Evolutionary conservation across 1,140 invertebrate species (phyloP).

Genomic region (Ceratina calcarata): DNA sequence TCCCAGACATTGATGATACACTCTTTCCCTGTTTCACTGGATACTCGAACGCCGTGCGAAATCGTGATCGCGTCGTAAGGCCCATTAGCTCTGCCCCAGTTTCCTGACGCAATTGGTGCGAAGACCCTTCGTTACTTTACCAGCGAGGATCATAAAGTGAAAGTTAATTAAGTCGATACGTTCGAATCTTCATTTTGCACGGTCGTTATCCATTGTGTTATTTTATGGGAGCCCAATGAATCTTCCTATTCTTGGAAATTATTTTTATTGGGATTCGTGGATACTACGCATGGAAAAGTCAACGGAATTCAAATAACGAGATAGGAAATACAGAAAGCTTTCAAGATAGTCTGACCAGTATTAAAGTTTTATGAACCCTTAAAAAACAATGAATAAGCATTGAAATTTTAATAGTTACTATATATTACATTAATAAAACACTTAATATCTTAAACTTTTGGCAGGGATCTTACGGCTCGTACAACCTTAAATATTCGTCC

Average conservation of each 20-base stretch:
- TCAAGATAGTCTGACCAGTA: no score
- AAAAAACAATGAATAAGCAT: no score
- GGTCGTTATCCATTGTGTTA: constrained; percentile 19
- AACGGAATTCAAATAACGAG: not conserved
- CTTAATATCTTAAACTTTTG: no score
- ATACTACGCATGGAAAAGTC: not conserved
- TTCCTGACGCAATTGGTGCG: constrained; percentile 21
- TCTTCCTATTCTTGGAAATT: not conserved
- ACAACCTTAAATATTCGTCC: no score
- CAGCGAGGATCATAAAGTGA: constrained; percentile 29
- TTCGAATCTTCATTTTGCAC: constrained; percentile 21
- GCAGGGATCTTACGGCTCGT: no score
- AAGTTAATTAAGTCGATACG: constrained; percentile 41
- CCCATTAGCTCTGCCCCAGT: constrained; percentile 27
- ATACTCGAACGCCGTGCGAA: not conserved
- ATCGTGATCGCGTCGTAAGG: constrained; percentile 15
- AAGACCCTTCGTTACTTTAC: constrained; percentile 5
- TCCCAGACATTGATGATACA: not conserved
- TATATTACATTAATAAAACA: no score
- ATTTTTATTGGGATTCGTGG: not conserved
- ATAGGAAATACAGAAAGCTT: not conserved
- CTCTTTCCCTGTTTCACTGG: not conserved
- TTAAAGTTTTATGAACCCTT: no score
- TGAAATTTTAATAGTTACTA: no score
- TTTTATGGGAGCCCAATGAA: constrained; percentile 4